Base-by-base conservation (phyloP, 2,888 invertebrate species). In the Agrochola lychnidis region DNA sequence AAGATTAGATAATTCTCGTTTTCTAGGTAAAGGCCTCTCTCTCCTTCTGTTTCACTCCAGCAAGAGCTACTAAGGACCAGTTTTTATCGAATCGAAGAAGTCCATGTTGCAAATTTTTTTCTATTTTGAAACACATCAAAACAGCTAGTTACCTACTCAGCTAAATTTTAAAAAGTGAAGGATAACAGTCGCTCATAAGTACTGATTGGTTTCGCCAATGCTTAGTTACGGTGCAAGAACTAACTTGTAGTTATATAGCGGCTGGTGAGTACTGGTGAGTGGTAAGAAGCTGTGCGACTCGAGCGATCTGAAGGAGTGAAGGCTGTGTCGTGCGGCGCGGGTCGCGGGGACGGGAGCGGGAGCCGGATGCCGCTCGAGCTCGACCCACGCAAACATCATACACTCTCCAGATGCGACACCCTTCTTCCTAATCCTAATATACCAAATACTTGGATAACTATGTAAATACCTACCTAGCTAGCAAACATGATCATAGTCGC, bases 321-420 rank as follows among this genome's bases (percentile, higher is more conserved):
- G 86, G 82, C 82, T 72, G 73, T 74, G 64, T 64, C 51, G 77
- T 19, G 67, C 22, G 36, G 40, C 64, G 73, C 48, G 62, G 76
- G 59, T 4, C 7, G 56, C 51, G 25, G 73, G 19, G 19, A 9
- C 68, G 64, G 45, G 67, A 30, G 16, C 68, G 12, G n/a, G 45
- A 67, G 70, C 78, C 83, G 83, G 81, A 70, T 74, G 74, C 71
- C 64, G 72, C 64, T 42, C 68, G 63, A 66, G 45, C 73, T 40
- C 68, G 61, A 66, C 70, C 68, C 70, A 36, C 45, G 57, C 83
- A 76, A 83, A 80, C 53, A 70, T 40, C 36, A 67, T 42, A 63
- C 62, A 53, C 22, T 25, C 9, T 51, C 79, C 79, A 86, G 85
- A 84, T 16, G 59, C 69, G 85, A 81, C 79, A 72, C 19, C 30